phyloP scores from a whole-genome alignment of 2,113 vertebrate species.

The Struthidea cinerea region DNA sequence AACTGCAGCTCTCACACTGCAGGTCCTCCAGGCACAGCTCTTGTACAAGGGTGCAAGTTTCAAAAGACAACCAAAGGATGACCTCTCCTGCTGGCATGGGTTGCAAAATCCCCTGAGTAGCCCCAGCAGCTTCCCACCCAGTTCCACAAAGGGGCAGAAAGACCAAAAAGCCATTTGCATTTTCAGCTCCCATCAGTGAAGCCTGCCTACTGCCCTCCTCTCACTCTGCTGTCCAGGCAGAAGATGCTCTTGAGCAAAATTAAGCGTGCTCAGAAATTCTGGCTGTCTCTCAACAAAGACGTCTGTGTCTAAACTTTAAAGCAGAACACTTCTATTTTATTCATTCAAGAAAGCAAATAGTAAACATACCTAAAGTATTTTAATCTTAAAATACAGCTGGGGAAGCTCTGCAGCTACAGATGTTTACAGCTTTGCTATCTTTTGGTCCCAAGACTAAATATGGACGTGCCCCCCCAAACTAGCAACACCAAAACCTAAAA shows the following conservation, averaged over 20 bases:
- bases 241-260: neutral
- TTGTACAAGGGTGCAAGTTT: fast-evolving
- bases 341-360: neutral
- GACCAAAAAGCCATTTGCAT: neutral
- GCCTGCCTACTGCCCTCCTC: neutral
- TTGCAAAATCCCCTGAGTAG: neutral
- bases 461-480: neutral
- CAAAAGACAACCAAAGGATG: neutral
- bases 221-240: neutral
- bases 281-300: neutral
- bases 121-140: neutral
- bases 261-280: neutral
- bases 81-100: fast-evolving
- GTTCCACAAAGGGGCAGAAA: neutral
- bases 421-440: neutral
- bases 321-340: neutral
- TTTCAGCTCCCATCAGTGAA: neutral
- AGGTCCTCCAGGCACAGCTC: neutral
- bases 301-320: neutral
- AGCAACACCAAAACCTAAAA: neutral
- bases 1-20: neutral
- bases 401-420: neutral
- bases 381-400: neutral
- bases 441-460: neutral
- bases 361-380: neutral